Base-by-base conservation (phyloP, 2,888 invertebrate genomes). In the Andrena praecox region DNA sequence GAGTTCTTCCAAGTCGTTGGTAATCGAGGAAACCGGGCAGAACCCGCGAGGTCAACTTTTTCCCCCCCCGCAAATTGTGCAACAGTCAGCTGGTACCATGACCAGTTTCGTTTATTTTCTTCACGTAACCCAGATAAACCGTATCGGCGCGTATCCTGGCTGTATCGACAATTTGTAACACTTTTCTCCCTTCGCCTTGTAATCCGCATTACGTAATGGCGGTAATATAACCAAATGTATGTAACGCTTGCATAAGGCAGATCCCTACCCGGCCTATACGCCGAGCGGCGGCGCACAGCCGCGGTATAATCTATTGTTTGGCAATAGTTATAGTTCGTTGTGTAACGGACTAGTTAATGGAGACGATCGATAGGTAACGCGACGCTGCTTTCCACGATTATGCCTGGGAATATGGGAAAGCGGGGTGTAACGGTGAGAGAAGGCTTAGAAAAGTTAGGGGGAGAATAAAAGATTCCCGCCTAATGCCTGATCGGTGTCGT, bases 211-310 rank as follows among this genome's bases (percentile, higher is more conserved):
- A 93, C 89, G 89, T 93, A 93, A 93, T 91, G 74, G 84, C 84
- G 85, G 88, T 92, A 93, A 93, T 93, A 91, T 93, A 93, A 93
- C 92, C 92, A 93, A 93, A 93, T 93, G 93, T 93, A 93, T 93
- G 93, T 93, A 93, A 93, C 90, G 91, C 92, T 93, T 93, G 92
- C 93, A 91, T 93, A 93, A 93, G 91, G 87, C 87, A 89, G 83
- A 84, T 85, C 88, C 89, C 90, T 89, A 89, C 90, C 86, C 87
- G 85, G 84, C 89, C 87, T 87, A 86, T 86, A 77, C 85, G 77
- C 31, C 82, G 74, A 89, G 86, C 85, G 82, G 72, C 87, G 82
- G 83, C 85, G 83, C 84, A 84, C 85, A 86, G 84, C 85, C 86
- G 84, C 87, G 89, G 87, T 85, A 90, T 91, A 91, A 91, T 92